A percentile compares a stretch with the other conserved stretches of the same genome.
Conservation (phyloP, 2,888 invertebrate genomes). For the Entomobrya multifasciata region DNA sequence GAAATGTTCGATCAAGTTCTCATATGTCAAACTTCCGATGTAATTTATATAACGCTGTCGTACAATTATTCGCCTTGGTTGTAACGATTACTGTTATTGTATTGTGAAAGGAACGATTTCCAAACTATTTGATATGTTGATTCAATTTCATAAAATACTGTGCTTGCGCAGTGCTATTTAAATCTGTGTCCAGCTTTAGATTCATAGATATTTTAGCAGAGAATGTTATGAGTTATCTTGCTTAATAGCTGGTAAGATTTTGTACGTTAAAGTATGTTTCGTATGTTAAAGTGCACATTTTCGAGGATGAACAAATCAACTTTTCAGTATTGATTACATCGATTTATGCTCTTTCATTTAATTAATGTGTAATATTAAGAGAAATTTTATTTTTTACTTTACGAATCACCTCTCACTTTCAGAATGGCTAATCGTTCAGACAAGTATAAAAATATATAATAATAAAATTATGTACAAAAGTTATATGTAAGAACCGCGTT, state of each 20-base stretch:
- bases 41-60: not conserved
- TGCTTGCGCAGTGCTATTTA: too few relatives aligned
- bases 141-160: too few relatives aligned
- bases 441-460: not conserved
- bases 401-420: not conserved
- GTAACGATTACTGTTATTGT: not conserved
- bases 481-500: not conserved
- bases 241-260: too few relatives aligned
- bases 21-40: not conserved
- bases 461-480: conserved; percentile 6
- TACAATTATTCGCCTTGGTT: not conserved
- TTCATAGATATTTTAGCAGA: too few relatives aligned
- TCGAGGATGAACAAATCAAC: too few relatives aligned
- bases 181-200: too few relatives aligned
- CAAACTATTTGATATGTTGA: not conserved
- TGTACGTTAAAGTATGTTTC: too few relatives aligned
- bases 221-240: too few relatives aligned
- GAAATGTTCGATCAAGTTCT: conserved; percentile 64
- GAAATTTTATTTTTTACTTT: not conserved
- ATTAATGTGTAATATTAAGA: not conserved
- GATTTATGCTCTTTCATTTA: too few relatives aligned
- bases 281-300: too few relatives aligned
- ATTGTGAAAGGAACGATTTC: not conserved
- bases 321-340: too few relatives aligned
- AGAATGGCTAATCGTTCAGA: not conserved